Evolutionary conservation across 2,113 vertebrate species (phyloP).

Genomic region (Stomatorhinus ivindoensis): DNA sequence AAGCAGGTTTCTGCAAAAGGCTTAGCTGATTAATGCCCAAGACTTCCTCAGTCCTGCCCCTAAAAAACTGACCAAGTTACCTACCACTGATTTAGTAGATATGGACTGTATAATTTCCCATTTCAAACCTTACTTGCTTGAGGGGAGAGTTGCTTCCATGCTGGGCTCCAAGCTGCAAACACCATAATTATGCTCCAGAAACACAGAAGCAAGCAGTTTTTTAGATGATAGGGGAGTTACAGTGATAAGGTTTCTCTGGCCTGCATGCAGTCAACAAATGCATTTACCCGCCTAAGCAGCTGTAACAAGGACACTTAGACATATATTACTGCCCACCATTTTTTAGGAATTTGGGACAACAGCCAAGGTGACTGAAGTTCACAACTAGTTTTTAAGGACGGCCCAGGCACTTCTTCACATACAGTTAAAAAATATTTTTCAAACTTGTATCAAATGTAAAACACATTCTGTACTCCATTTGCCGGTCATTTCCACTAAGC

Average conservation of each 20-base stretch:
- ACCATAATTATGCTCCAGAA: neutral
- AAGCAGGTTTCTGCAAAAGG: neutral
- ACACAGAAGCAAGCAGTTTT: constrained; percentile 10
- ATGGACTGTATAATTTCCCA: neutral
- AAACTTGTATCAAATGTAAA: neutral
- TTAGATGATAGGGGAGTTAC: neutral
- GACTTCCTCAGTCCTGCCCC: neutral
- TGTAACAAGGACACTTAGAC: neutral
- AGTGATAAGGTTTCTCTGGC: neutral
- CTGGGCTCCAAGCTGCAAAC: neutral
- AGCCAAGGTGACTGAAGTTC: neutral
- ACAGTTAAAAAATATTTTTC: neutral
- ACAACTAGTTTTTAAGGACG: neutral
- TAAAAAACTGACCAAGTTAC: neutral
- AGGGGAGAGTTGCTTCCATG: neutral
- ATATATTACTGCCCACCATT: neutral
- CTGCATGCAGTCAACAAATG: neutral
- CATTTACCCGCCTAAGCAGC: neutral
- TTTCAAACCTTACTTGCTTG: neutral
- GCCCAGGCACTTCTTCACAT: neutral
- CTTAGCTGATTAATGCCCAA: neutral
- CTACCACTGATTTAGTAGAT: neutral
- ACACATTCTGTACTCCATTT: neutral
- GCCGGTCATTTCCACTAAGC: neutral
- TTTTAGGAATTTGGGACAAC: neutral